phyloP scores from a whole-genome alignment of 2,113 vertebrate genomes.

The Colius striatus region DNA sequence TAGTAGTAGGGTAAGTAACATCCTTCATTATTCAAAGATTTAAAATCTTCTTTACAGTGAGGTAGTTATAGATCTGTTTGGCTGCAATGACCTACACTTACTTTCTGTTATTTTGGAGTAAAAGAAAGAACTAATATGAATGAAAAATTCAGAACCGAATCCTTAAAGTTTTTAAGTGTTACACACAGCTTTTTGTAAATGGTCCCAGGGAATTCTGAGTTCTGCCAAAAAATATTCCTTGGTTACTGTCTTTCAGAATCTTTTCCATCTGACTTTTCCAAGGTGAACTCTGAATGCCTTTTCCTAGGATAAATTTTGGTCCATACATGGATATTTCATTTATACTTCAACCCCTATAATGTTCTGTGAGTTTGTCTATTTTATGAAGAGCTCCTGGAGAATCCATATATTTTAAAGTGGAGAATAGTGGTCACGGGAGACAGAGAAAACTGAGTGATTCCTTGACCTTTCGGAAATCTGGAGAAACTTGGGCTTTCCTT shows the following conservation, averaged over 20 bases:
- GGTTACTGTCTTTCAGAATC: neutral
- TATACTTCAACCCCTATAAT: neutral
- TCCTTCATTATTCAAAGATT: neutral
- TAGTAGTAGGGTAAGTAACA: conserved; percentile 94
- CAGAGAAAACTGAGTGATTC: neutral
- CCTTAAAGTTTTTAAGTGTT: neutral
- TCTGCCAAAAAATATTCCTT: neutral
- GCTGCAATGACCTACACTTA: neutral
- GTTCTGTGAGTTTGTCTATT: neutral
- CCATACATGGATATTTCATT: neutral
- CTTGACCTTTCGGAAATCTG: neutral
- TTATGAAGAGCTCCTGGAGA: neutral
- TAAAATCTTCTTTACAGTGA: neutral
- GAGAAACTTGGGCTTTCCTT: neutral
- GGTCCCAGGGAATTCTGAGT: neutral
- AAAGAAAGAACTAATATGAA: neutral
- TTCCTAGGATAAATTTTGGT: neutral
- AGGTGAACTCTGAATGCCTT: neutral
- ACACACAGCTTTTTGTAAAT: neutral
- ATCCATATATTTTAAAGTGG: fast-evolving
- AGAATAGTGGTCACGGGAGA: neutral
- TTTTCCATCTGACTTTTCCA: neutral
- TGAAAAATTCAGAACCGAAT: neutral
- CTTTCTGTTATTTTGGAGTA: neutral
- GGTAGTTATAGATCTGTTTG: neutral